A percentile compares a stretch with the other conserved stretches of the same genome.
Evolutionary conservation across 2,797 vertebrate species (phyloP).

Genomic region (Sciurus vulgaris): DNA sequence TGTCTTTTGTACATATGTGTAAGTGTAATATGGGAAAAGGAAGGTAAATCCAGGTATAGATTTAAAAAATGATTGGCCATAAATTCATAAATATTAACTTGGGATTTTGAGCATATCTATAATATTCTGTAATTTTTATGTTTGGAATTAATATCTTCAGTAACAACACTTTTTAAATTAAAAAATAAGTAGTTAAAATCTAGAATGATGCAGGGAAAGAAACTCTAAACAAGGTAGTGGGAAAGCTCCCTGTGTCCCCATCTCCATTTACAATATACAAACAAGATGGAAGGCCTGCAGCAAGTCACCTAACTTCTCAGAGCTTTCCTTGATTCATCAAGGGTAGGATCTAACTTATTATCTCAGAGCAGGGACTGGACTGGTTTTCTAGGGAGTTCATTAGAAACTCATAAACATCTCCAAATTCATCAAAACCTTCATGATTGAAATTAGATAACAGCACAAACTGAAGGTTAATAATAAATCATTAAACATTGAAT

Average conservation of each 20-base stretch:
- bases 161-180: neutral
- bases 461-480: neutral
- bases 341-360: neutral
- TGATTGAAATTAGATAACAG: constrained; percentile 47
- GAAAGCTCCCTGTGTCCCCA: neutral
- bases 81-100: neutral
- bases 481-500: neutral
- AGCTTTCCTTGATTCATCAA: constrained; percentile 14
- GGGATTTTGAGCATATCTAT: neutral
- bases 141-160: constrained; percentile 37
- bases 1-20: neutral
- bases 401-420: neutral
- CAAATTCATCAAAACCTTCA: neutral
- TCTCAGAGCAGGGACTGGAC: neutral
- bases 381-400: neutral
- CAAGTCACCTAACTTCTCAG: neutral
- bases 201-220: neutral
- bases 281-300: neutral
- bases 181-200: constrained; percentile 30
- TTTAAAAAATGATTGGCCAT: neutral
- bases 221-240: neutral
- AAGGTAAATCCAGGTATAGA: neutral
- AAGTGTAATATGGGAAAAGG: neutral
- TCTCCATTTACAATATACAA: neutral
- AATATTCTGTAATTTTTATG: neutral